Base-by-base conservation (phyloP, 1,140 invertebrate species). In the Temnothorax longispinosus region DNA sequence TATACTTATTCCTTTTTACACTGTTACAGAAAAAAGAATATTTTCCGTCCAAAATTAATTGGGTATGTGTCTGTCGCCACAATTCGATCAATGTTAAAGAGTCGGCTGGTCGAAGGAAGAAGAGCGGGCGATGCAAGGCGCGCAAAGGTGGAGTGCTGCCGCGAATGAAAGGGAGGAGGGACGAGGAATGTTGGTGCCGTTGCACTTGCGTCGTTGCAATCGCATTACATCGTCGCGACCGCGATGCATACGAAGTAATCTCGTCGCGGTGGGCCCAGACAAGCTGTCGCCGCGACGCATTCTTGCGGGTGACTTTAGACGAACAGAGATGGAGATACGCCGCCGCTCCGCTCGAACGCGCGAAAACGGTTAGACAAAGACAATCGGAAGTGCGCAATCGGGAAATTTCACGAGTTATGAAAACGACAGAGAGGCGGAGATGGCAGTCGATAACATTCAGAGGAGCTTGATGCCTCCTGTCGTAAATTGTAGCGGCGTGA, bases 231-330 rank as follows among this genome's bases (percentile, higher is more conserved):
- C 87, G 87, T 74, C 76, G 64, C 82, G 64, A 87, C 85, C 71
- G 89, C 89, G 88, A 92, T 91, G 88, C 91, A 92, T 92, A 91
- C 91, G 81, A 91, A 92, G 88, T 92, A 92, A 92, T 92, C 86
- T 89, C 77, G 74, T 87, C 87, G 76, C 58, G 84, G 86, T 87
- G 82, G 69, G 62, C 89, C 21, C 77, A 91, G 89, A 91, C 89
- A 88, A 86, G 74, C 78, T 89, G 85, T 90, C 89, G 85, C 87
- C 75, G 74, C 21, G 47, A 27, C 35, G 60, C 52, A 50, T 87
- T 87, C 87, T 76, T 65, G 35, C 18, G 87, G 75, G 64, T 32
- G 69, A 62, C 58, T 62, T 32, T 54, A 52, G 76, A 69, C 58
- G 67, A 75, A 58, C n/a, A 58, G 50, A 80, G 58, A 60, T n/a